A percentile compares a stretch with the other conserved stretches of the same genome.
Evolutionary conservation across 2,113 vertebrate species (phyloP).

Genomic region (Haplochromis vanheusdeni): DNA sequence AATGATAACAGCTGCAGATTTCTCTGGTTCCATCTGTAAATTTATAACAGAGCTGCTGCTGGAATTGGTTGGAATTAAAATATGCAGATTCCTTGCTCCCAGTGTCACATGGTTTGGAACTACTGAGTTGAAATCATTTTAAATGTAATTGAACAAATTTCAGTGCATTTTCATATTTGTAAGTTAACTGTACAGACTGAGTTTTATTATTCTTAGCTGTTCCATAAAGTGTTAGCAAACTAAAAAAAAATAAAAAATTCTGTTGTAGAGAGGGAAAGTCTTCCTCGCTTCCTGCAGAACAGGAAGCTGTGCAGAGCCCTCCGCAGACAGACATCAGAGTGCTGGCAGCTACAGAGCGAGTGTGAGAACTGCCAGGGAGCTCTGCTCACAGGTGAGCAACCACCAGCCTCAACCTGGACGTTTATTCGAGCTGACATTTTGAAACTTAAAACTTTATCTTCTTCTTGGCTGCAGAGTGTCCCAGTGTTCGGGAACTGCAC

Average conservation of each 20-base stretch:
- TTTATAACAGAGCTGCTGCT: not conserved
- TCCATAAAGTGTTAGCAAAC: not conserved
- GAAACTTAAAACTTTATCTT: not conserved
- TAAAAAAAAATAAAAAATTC: not conserved
- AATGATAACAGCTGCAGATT: not conserved
- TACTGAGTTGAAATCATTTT: not conserved
- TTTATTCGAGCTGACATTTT: not conserved
- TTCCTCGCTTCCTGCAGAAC: conserved; percentile 50
- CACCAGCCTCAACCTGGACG: not conserved
- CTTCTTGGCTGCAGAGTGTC: conserved; percentile 74
- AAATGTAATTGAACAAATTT: not conserved
- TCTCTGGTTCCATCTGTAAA: not conserved
- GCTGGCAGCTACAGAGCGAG: conserved; percentile 77
- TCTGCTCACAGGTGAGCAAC: conserved; percentile 75
- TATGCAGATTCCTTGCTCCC: not conserved
- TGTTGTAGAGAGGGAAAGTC: conserved; percentile 32
- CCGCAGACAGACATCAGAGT: conserved; percentile 78
- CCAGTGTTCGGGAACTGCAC: conserved; percentile 75
- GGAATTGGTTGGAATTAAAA: not conserved
- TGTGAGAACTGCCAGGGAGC: conserved; percentile 82
- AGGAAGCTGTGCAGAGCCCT: conserved; percentile 72
- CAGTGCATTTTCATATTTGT: not conserved
- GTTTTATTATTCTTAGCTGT: not conserved
- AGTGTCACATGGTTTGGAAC: not conserved
- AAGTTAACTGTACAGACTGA: not conserved